phyloP scores from a whole-genome alignment of 2,113 vertebrate species.

The Sinocyclocheilus anophthalmus region DNA sequence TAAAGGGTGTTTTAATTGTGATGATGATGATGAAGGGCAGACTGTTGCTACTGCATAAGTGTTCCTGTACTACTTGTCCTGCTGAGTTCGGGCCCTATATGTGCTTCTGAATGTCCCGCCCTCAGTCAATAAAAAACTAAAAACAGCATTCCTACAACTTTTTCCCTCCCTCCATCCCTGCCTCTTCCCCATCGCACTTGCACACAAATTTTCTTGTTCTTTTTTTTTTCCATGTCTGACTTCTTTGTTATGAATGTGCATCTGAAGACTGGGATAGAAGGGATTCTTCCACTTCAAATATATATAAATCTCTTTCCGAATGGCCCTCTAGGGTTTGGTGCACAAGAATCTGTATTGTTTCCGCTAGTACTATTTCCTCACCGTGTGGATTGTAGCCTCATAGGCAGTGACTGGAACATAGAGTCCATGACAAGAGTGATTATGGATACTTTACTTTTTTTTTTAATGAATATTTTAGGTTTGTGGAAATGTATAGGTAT shows the following conservation, averaged over 20 bases:
- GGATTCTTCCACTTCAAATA: neutral
- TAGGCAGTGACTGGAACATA: neutral
- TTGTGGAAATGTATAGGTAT: slow-evolving; percentile 2
- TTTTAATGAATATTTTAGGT: slow-evolving; percentile 8
- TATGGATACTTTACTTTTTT: neutral
- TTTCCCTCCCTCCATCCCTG: slow-evolving; percentile 1
- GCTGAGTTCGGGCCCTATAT: neutral
- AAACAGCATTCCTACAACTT: slow-evolving; percentile 16
- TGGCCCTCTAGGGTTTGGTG: neutral
- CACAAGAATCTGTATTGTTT: neutral
- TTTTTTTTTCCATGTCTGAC: neutral
- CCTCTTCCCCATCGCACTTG: neutral
- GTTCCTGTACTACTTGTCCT: neutral
- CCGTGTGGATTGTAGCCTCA: neutral
- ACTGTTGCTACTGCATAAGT: neutral
- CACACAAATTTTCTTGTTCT: no score
- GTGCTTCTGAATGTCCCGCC: slow-evolving; percentile 9
- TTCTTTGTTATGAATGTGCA: slow-evolving; percentile 9
- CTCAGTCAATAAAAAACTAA: slow-evolving; percentile 16
- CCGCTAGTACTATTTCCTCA: neutral
- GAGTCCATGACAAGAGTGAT: neutral
- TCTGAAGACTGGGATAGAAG: neutral
- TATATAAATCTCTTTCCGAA: neutral
- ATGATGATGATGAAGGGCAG: neutral
- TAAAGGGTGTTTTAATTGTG: neutral